A percentile compares a stretch with the other conserved stretches of the same genome.
Conservation (phyloP, 2,113 vertebrate genomes). For the Thomomys bottae region DNA sequence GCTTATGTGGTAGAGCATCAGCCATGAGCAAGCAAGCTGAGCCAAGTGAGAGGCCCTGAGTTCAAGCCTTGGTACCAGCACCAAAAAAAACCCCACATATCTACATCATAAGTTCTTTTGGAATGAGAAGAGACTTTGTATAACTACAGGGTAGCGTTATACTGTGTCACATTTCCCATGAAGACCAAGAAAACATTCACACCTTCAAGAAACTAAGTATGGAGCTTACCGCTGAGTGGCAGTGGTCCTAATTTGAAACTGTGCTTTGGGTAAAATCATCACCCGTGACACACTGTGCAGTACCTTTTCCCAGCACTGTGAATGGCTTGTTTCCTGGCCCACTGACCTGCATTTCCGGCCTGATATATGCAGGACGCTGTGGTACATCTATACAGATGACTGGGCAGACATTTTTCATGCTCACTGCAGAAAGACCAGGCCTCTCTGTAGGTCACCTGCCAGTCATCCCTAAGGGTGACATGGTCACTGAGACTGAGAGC, state of each 20-base stretch:
- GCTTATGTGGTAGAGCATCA: no score
- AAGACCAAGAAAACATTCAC: neutral
- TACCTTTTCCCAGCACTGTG: rapidly evolving
- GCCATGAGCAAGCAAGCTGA: no score
- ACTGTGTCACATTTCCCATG: neutral
- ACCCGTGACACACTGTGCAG: neutral
- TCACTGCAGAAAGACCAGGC: neutral
- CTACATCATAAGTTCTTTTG: no score
- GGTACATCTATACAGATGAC: neutral
- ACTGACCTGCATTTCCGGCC: neutral
- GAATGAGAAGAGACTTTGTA: neutral
- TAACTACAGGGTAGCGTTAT: neutral
- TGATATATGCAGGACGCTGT: no score
- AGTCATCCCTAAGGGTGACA: neutral
- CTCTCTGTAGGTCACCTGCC: neutral
- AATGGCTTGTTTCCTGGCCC: neutral
- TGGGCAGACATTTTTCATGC: neutral
- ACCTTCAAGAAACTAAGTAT: neutral
- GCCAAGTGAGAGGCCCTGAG: no score
- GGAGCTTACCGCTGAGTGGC: neutral
- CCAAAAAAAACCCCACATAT: no score
- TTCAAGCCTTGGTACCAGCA: no score
- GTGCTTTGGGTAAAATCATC: neutral
- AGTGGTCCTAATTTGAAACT: neutral
- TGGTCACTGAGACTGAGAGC: neutral